These are phyloP conservation scores for Rhinichthys osculus DNA, from an alignment of 2,797 vertebrate genomes.

Conservation along the genomic window DNA sequence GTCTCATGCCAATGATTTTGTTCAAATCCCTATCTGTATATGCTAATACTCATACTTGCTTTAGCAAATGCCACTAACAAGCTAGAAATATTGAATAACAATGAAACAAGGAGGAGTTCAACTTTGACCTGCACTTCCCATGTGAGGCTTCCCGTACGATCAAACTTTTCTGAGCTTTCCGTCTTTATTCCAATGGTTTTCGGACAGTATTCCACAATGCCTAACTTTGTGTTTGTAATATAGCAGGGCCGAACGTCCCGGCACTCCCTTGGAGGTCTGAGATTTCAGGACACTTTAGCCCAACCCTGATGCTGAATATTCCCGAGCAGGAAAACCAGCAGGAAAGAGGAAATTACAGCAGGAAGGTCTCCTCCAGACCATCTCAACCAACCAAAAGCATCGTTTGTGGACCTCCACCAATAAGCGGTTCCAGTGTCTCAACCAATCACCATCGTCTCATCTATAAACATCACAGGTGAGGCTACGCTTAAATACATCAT, in stretches of 20 bases:
- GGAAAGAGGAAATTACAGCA: slow-evolving; percentile 61
- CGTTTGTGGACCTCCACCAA: slow-evolving; percentile 44
- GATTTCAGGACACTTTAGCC: slow-evolving; percentile 55
- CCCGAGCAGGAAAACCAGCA: slow-evolving; percentile 56
- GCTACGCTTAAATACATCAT: not conserved
- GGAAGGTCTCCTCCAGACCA: slow-evolving; percentile 54
- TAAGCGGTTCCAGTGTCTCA: slow-evolving; percentile 31
- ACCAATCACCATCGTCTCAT: slow-evolving; percentile 18
- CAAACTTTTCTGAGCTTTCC: not conserved
- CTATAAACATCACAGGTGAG: slow-evolving; percentile 24
- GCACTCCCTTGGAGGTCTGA: slow-evolving; percentile 35
- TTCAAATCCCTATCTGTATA: not conserved
- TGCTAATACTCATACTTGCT: not conserved
- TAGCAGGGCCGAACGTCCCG: slow-evolving; percentile 18
- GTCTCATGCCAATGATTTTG: not conserved
- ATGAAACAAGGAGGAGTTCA: slow-evolving; percentile 45
- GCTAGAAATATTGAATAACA: not conserved
- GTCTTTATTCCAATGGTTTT: slow-evolving; percentile 20
- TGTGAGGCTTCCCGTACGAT: slow-evolving; percentile 31
- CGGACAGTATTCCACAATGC: slow-evolving; percentile 13
- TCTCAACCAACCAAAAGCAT: slow-evolving; percentile 50
- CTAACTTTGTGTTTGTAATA: not conserved
- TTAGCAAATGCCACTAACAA: not conserved
- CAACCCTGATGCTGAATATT: slow-evolving; percentile 56
- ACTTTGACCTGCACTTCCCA: slow-evolving; percentile 57